These are phyloP conservation scores for Valencia hispanica DNA, from an alignment of 2,797 vertebrate genomes.

Conservation along the genomic window DNA sequence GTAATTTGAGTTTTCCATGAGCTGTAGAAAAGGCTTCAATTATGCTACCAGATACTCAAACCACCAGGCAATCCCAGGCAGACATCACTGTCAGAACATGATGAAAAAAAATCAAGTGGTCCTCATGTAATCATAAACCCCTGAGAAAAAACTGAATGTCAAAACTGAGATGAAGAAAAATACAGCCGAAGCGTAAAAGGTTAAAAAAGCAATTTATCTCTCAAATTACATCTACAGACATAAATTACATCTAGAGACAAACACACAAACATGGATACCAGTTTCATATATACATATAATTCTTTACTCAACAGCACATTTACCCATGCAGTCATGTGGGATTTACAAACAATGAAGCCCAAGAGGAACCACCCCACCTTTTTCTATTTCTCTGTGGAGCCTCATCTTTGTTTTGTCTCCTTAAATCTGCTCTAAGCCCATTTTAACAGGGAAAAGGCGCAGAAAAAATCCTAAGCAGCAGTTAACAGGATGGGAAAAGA, in stretches of 20 bases:
- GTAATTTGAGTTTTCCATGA: conserved; percentile 52
- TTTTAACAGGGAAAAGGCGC: conserved; percentile 78
- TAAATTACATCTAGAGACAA: conserved; percentile 21
- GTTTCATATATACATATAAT: background rate
- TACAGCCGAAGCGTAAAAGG: background rate
- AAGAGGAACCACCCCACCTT: conserved; percentile 44
- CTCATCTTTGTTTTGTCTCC: conserved; percentile 67
- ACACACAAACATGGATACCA: background rate
- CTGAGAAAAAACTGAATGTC: conserved; percentile 18
- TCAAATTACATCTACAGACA: conserved; percentile 20
- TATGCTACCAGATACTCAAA: conserved; percentile 54
- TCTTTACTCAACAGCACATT: conserved; percentile 1
- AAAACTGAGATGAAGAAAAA: conserved; percentile 22
- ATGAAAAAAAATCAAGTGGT: conserved; percentile 37
- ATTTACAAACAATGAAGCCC: conserved; percentile 53
- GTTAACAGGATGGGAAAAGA: conserved; percentile 69
- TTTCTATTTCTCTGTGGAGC: conserved; percentile 53
- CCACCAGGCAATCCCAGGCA: conserved; percentile 55
- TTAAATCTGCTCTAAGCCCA: conserved; percentile 74
- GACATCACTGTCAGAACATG: conserved; percentile 41
- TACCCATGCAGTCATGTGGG: conserved; percentile 12
- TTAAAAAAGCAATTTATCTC: conserved; percentile 17
- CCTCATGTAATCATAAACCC: conserved; percentile 27
- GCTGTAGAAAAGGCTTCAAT: conserved; percentile 54
- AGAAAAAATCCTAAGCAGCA: conserved; percentile 77